phyloP scores from a whole-genome alignment of 2,888 invertebrate species.

The Brachyptera risi region DNA sequence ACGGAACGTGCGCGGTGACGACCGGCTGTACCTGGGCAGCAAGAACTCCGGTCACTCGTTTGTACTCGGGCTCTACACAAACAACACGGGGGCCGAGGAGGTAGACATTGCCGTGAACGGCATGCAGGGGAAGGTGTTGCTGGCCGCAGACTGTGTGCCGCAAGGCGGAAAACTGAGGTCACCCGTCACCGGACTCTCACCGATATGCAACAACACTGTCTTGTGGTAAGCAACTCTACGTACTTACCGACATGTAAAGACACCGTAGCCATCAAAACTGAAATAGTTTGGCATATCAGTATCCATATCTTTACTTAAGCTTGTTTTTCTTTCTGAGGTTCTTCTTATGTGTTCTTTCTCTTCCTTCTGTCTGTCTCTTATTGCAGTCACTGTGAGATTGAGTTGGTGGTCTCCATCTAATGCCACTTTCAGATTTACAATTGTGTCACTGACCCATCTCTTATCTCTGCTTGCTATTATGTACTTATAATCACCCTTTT shows the following conservation, averaged over 20 bases:
- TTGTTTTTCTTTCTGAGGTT: neutral
- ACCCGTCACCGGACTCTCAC: slow-evolving; percentile 65
- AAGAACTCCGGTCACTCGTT: slow-evolving; percentile 61
- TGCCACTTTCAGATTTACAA: no score
- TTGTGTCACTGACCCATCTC: no score
- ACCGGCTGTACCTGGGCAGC: slow-evolving; percentile 77
- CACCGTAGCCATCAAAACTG: neutral
- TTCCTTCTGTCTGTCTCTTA: neutral
- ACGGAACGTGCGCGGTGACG: slow-evolving; percentile 84
- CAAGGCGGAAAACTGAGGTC: slow-evolving; percentile 63
- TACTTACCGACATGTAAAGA: no score
- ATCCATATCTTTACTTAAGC: neutral
- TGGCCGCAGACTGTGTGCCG: slow-evolving; percentile 65
- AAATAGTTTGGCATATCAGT: neutral
- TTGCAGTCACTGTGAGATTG: neutral
- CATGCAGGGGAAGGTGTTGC: slow-evolving; percentile 74
- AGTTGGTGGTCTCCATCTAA: no score
- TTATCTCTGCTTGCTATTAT: no score
- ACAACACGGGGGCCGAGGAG: slow-evolving; percentile 50
- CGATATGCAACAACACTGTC: slow-evolving; percentile 47
- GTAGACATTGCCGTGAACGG: slow-evolving; percentile 69
- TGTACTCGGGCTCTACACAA: slow-evolving; percentile 65
- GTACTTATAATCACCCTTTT: no score
- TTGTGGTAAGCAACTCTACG: slow-evolving; percentile 48
- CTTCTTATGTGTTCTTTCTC: neutral